These are phyloP conservation scores for Phasianus colchicus DNA, from an alignment of 2,113 vertebrate species.

Conservation along the genomic window DNA sequence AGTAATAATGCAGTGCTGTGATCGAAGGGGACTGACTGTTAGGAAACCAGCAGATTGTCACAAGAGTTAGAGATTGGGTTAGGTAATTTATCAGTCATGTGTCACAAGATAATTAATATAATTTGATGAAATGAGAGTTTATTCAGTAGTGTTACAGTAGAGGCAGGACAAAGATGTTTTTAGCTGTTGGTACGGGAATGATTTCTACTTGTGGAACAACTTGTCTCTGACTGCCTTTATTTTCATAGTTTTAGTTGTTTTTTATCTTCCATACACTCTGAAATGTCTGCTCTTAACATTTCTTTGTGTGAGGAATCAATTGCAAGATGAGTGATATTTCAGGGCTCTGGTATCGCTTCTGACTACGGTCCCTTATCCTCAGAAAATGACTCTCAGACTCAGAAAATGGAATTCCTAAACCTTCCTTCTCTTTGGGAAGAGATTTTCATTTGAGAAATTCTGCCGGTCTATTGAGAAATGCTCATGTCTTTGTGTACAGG, in stretches of 20 bases:
- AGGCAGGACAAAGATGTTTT: not conserved
- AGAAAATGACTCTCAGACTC: not conserved
- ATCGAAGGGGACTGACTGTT: not conserved
- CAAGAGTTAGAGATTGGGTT: not conserved
- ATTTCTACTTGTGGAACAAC: not conserved
- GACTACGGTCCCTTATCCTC: not conserved
- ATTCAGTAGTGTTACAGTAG: not conserved
- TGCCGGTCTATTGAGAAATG: not conserved
- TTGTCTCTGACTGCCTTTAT: not conserved
- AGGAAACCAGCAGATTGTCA: not conserved
- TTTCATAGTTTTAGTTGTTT: not conserved
- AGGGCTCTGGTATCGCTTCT: not conserved
- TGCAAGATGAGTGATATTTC: not conserved
- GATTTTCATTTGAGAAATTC: not conserved
- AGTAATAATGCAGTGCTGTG: not conserved
- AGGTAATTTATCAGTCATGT: not conserved
- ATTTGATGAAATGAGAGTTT: not conserved
- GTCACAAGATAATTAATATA: not conserved
- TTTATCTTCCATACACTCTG: not conserved
- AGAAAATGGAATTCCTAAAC: not conserved
- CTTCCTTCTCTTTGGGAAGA: not conserved
- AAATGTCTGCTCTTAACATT: not conserved
- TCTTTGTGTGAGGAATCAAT: not conserved
- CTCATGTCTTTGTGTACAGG: not conserved
- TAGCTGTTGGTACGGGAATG: not conserved